Evolutionary conservation across 2,113 vertebrate species (phyloP), one percentile per base, ranked within the genome.

Genomic region (Caracal caracal): DNA sequence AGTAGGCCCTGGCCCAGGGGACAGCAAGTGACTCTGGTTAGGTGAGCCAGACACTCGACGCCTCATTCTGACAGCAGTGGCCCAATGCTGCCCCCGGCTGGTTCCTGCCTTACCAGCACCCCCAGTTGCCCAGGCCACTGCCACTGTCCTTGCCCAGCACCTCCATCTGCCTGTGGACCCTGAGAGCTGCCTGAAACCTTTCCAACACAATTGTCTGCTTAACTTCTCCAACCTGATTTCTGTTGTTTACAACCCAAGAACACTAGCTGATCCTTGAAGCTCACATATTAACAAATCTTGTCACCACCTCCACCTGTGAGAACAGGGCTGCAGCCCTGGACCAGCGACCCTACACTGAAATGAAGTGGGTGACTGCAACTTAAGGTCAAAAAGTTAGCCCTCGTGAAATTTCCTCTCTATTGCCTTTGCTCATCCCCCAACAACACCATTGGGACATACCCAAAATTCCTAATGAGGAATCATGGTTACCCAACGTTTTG

Each of bases 211-310:
- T 51, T 59, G 11, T 30, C 73, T 70, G 37, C 24, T 24, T 51
- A 63, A 49, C 12, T 82, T 76, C 59, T 28, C 70, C 61, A 79
- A 47, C 51, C 13, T 83, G 10, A 73, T 59, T 90, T 76, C 28
- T 93, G 35, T 33, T 78, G 43, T 85, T 93, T 95, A 4, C 37
- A 95, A 61, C 53, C 53, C 61, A 33, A 63, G 84, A 83, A 65
- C 19, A 76, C 30, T 17, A 80, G 84, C 30, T 16, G 11, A 49
- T 19, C 51, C 30, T n/a, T 83, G 59, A 89, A 76, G 10, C 30
- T n/a, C 37, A 81, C n/a, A 15, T 61, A 47, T 43, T 33, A 82
- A 28, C 61, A 33, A 81, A n/a, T n/a, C 28, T n/a, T 20, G n/a
- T 76, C 35, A 70, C 59, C 66, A 47, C 63, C 80, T 86, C 49